Evolutionary conservation across 2,797 vertebrate species (phyloP), one percentile per base, ranked within the genome.

Genomic region (Notoglanidium macrostoma): DNA sequence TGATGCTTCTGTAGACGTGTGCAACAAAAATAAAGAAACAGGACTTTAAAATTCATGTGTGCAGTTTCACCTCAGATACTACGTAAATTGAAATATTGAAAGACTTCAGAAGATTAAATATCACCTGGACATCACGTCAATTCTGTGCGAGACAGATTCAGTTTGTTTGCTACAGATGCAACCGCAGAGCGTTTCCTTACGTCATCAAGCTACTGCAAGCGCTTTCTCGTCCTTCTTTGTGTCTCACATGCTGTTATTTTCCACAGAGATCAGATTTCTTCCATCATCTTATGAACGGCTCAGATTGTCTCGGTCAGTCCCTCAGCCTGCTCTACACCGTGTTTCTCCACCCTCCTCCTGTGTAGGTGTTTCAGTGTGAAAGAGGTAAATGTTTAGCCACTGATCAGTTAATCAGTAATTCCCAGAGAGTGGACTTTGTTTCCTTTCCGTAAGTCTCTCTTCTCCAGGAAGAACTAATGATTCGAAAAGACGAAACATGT

Each of bases 381-480:
- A 35, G 9, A 11, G 8, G 19, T 57, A 32, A 35, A 11, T 55
- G 3, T 55, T 55, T 55, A 3, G 8, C 2, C 74, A 57, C 78
- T 14, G 57, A 46, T 46, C 9, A 0, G 79, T 81, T 81, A 81
- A 81, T 80, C 21, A 80, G 55, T 81, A 49, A 81, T 63, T 49
- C 79, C 29, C 59, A 46, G 21, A 40, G 55, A 40, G 55, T 46
- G 59, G 79, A 81, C 79, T 81, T 65, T 81, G 79, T 65, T 9
- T 29, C 23, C 57, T 57, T 23, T 63, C 26, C 29, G 21, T 82
- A 40, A 51, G 23, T 82, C 80, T 67, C 15, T 67, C 29, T 57
- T n/a, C 10, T n/a, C 29, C 67, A 73, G 68, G 23, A 73, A 73
- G 21, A 72, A 61, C 21, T 32, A 26, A 8, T 61, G 21, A 59